Base-by-base conservation (phyloP, 2,888 invertebrate genomes). In the Melanostoma scalare region DNA sequence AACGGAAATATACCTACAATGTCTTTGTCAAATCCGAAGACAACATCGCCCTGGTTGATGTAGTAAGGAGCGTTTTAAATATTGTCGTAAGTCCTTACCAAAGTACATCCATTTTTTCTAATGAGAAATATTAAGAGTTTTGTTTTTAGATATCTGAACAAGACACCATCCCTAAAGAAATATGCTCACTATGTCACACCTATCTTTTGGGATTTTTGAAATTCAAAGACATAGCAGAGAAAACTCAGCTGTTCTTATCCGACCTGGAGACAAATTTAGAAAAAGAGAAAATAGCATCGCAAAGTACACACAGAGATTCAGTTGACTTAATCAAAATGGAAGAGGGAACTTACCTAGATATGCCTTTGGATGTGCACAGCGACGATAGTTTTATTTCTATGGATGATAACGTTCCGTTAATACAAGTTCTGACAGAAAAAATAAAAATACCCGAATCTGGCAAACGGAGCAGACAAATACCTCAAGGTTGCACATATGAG, bases 11-110 rank as follows among this genome's bases (percentile, higher is more conserved):
- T 8, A 75, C 84, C 4, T 75, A 71, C 30, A 71, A 65, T 50
- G 71, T 84, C 10, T 84, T 84, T 9, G 65, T 84, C 6, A 84
- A 84, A 60, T 10, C 65, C 6, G 75, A 84, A 30, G 84, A 84
- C 36, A 68, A 72, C 6, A n/a, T 71, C 50, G 33, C 56, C 30
- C 52, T 84, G 1, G n/a, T 20, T 52, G 79, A 79, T 50, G 50
- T 71, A 30, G 75, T 84, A 9, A 65, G 55, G 10, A 58, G 79
- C 20, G 42, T 33, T 50, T 60, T 84, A 2, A 46, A 71, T 61
- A 84, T 84, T 31, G 61, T 65, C 6, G 84, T 84, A 56, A 75
- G 48, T 30, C 20, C 20, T 20, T 20, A 20, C 10, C 30, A 8
- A n/a, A 42, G 20, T 5, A 31, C 30, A 9, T 33, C 20, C 0